Base-by-base conservation (phyloP, 2,888 invertebrate species). In the Pachycephus smyrnensis region DNA sequence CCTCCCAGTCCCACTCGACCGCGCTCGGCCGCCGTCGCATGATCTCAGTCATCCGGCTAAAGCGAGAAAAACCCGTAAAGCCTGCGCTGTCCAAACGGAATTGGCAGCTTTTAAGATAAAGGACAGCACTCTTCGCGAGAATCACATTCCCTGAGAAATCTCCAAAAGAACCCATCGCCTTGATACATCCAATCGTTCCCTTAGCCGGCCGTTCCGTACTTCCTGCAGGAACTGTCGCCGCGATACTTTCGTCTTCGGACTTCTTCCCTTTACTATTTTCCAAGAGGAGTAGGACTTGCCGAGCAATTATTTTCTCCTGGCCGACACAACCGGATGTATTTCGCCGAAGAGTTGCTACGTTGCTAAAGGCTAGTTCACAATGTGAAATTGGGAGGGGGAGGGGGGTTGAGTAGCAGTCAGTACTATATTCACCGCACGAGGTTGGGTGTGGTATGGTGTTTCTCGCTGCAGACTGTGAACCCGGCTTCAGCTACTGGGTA, bases 401-500 rank as follows among this genome's bases (percentile, higher is more conserved):
- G 80, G 69, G 74, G 69, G 15, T 75, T 75, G 40, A 73, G 80
- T 74, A 79, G 79, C 55, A 55, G 55, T 55, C 55, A 1, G 55
- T 23, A 23, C 55, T 55, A 23, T 23, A 55, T 55, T 55, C 55
- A 55, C 75, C 79, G 79, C 80, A 3, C 32, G 30, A 71, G 71
- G 81, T 82, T 81, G 83, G 84, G 81, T 82, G 82, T 86, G 81
- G 80, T 81, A 77, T 79, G 85, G 84, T 84, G 86, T 84, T 88
- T 85, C 87, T 85, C 86, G 86, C 80, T 84, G 83, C 82, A 83
- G 83, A 84, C 82, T 84, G 83, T 84, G 85, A 83, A 81, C 78
- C 83, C 81, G 82, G 84, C 81, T 84, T 86, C 85, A 85, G 86
- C 82, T 81, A 86, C 86, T 85, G 87, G 87, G 88, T 89, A 88